Base-by-base conservation (phyloP, 1,140 invertebrate species). In the Harlomillsia oculata region DNA sequence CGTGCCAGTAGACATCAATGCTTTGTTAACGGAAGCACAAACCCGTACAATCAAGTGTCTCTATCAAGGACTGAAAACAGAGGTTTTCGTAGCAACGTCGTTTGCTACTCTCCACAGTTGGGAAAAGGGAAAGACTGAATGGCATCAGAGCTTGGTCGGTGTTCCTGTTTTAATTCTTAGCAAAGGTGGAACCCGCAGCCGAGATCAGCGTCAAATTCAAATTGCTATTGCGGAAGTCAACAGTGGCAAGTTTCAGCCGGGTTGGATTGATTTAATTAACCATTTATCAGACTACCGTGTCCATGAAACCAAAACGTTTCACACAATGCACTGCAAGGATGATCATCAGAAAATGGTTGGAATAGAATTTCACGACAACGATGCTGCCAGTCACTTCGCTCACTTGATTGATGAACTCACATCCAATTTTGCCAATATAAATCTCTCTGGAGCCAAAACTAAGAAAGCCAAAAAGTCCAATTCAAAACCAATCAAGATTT, bases 181-280 rank as follows among this genome's bases (percentile, higher is more conserved):
- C 71, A 78, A 79, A 6, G 87, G 85, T 1, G 81, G 82, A 59
- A 81, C 83, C 1, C 72, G 79, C 51, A 82, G 85, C 6, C 71
- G 86, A 39, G 75, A 80, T 40, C 81, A 84, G 65, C 73, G 85
- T 23, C 78, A 80, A 25, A 81, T 91, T 5, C 81, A 84, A 55
- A 79, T 91, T 21, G 75, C 87, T 2, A 67, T 91, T 16, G 86
- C 87, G 1, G 88, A 91, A 71, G 77, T 84, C 43, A 87, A 87
- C 2, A 86, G 86, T 2, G 86, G 85, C 41, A n/a, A n/a, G n/a
- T n/a, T n/a, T n/a, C 89, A 91, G 69, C 80, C 82, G 25, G 70
- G 91, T n/a, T 91, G 87, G 87, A 77, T 77, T 50, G 87, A 91
- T 69, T 80, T 80, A n/a, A 84, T 91, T 60, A 86, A 80, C 60